Evolutionary conservation across 92 coral and sea anemone genomes (phyloP), one percentile per base, ranked within the genome.

Genomic region (Isaurus tuberculatus): DNA sequence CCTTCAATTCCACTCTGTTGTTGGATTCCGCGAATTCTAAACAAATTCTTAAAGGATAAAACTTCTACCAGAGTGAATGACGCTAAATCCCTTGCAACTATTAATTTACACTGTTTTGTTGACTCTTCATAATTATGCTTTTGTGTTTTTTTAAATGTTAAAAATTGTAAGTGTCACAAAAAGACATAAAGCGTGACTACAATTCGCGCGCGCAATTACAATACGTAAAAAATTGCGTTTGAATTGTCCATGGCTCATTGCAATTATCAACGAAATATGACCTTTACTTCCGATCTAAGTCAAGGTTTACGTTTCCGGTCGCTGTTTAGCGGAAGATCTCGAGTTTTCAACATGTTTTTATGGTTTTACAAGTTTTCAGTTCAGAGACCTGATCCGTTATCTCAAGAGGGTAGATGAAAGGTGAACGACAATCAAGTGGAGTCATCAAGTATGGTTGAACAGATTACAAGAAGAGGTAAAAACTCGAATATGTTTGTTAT

Each of bases 51-150:
- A 58, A 57, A n/a, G 82, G 69, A 58, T 36, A 22, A 32, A 75
- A 33, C 82, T 77, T 77, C 34, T 40, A 51, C 36, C 57, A 77
- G 70, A 25, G 36, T 77, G 82, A 77, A 77, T 77, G 49, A 32
- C 32, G 22, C 82, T 55, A 77, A 77, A 77, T 58, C 82, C 68
- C 70, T 67, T 81, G 60, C 46, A 70, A 72, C 86, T 57, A 29
- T 79, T 90, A 87, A 87, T 90, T 72, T 83, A 80, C 86, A 87
- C 86, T 33, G 58, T 36, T 72, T 81, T 90, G 88, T 90, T 90
- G 92, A 86, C 51, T 90, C 84, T 74, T 72, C 7, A 43, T 90
- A 90, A 74, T 74, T 74, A 74, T 22, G 80, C 65, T 51, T 74
- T 74, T 74, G 80, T 74, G 20, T 30, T 74, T 51, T 71, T 49